phyloP scores from a whole-genome alignment of 2,113 vertebrate species.

The Saimiri boliviensis region DNA sequence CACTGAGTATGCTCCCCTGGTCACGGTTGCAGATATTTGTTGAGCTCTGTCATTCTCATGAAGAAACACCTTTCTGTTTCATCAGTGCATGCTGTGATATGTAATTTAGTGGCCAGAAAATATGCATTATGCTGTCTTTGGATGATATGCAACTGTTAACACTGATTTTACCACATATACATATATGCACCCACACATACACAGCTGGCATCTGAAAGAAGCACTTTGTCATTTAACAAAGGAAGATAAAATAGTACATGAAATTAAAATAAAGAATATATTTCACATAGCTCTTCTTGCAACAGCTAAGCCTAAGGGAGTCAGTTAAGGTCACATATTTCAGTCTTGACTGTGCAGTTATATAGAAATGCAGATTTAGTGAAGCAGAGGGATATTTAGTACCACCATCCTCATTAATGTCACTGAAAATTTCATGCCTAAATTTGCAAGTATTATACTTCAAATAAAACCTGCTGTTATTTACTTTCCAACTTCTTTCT shows the following conservation, averaged over 20 bases:
- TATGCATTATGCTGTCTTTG: background rate
- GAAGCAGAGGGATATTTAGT: slow-evolving; percentile 2
- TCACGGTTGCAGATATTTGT: background rate
- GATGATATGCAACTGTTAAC: background rate
- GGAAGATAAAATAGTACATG: background rate
- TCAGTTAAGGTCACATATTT: slow-evolving; percentile 22
- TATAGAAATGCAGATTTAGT: background rate
- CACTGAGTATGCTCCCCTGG: too few species aligned
- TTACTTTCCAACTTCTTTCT: slow-evolving; percentile 37
- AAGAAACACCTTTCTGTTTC: background rate
- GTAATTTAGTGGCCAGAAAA: background rate
- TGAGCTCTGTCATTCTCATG: background rate
- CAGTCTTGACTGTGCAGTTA: background rate
- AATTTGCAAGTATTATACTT: slow-evolving; percentile 58
- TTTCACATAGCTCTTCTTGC: background rate
- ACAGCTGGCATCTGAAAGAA: background rate
- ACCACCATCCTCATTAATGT: slow-evolving; percentile 33
- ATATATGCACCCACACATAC: background rate
- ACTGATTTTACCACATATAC: background rate
- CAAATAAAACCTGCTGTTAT: slow-evolving; percentile 17
- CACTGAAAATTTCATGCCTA: background rate
- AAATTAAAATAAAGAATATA: background rate
- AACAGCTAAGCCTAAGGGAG: background rate
- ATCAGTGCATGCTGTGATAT: background rate
- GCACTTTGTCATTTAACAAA: background rate